A percentile compares a stretch with the other conserved stretches of the same genome.
These are phyloP conservation scores for Aythya baeri DNA, from an alignment of 2,113 vertebrate species.

Conservation along the genomic window DNA sequence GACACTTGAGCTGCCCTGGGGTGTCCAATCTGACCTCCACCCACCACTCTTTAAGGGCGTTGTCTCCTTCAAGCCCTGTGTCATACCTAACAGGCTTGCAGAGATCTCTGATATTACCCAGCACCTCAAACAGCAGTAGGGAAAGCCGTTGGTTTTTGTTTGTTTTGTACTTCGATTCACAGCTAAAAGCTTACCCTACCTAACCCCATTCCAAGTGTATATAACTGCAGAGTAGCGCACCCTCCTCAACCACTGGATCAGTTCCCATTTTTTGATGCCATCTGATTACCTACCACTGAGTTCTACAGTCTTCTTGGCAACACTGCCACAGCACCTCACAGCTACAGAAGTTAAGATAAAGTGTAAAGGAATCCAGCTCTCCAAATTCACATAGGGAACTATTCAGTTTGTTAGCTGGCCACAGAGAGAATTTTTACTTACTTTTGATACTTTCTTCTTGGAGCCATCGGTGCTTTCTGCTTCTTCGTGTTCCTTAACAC, in stretches of 20 bases:
- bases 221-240: neutral
- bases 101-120: neutral
- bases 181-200: neutral
- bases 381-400: neutral
- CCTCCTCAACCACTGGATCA: neutral
- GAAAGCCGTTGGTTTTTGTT: neutral
- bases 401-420: neutral
- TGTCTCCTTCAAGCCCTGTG: neutral
- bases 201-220: neutral
- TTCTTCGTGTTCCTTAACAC: slow-evolving; percentile 96
- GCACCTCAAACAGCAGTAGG: neutral
- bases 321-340: neutral
- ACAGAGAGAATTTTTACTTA: slow-evolving; percentile 41
- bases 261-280: neutral
- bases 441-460: slow-evolving; percentile 88
- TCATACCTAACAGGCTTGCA: neutral
- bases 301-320: neutral
- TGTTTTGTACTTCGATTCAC: neutral
- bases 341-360: neutral
- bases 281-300: neutral
- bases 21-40: neutral
- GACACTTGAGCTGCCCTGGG: slow-evolving; percentile 5
- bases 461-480: slow-evolving; percentile 86
- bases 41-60: neutral
- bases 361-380: neutral